Evolutionary conservation across 2,797 vertebrate species (phyloP), one percentile per base, ranked within the genome.

Genomic region (Xiphorhynchus erythropygius): DNA sequence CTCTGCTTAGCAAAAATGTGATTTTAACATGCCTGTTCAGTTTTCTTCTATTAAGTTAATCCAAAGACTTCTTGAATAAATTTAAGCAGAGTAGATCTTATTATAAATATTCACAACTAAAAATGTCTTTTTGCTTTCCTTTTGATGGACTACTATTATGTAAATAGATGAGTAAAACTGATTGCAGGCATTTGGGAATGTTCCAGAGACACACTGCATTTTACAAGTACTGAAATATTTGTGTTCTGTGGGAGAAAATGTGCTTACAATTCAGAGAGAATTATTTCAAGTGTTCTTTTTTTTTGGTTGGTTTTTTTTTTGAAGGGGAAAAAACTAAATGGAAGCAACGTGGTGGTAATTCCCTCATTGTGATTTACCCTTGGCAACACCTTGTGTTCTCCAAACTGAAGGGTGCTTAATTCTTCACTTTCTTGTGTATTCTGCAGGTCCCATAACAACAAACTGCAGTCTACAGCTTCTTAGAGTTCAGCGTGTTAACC

Each of bases 361-460:
- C 84, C 97, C 91, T 84, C 78, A 32, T 87, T 94, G 96, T 96
- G 79, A 62, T 85, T 95, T 94, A 81, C 93, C 97, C 98, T 95
- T 97, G 98, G 98, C 98, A 97, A 98, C 97, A 97, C 86, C 84
- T 95, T 91, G 90, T 98, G 94, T 93, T 98, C 97, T 97, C 97
- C 87, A 86, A 96, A 91, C 88, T 87, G 89, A 98, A 98, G 97
- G 97, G 96, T 98, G 97, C 98, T 99, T 98, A 99, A 98, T 98
- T 98, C 97, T 98, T 98, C 98, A 92, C 98, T 98, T 98, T 98
- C 98, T 98, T 98, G 97, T 98, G 97, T 98, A 98, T 96, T 99
- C 98, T 98, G 97, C 98, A 99, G 99, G 99, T 99, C 99, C 98
- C 99, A 99, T 98, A 99, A 99, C 99, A 99, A 99, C 99, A 99